phyloP scores from a whole-genome alignment of 2,888 invertebrate species.

The Automeris io region DNA sequence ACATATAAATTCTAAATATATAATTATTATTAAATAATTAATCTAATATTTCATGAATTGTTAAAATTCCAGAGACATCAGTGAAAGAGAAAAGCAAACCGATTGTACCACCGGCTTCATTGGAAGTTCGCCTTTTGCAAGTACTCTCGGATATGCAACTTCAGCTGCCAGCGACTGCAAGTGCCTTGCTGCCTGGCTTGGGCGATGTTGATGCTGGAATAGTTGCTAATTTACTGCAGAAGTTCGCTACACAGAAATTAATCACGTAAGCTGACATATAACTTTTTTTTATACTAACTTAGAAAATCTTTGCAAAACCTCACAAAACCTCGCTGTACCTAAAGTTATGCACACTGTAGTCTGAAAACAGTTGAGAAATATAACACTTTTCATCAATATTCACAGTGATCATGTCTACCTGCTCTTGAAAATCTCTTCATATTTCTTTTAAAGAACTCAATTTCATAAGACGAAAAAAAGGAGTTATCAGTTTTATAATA shows the following conservation, averaged over 20 bases:
- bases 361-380: no score
- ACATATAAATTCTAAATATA: no score
- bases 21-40: not conserved
- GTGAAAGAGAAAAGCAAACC: slow-evolving; percentile 42
- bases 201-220: slow-evolving; percentile 63
- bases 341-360: no score
- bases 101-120: slow-evolving; percentile 43
- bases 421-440: no score
- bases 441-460: no score
- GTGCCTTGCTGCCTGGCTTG: slow-evolving; percentile 56
- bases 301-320: not conserved
- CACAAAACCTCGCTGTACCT: no score
- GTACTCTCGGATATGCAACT: slow-evolving; percentile 68
- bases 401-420: no score
- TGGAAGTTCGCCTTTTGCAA: slow-evolving; percentile 62
- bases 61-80: slow-evolving; percentile 15
- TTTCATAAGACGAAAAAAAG: no score
- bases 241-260: slow-evolving; percentile 70
- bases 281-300: not conserved
- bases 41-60: not conserved
- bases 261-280: slow-evolving; percentile 50
- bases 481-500: no score
- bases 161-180: slow-evolving; percentile 63
- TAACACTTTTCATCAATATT: no score
- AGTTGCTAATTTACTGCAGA: slow-evolving; percentile 61